Evolutionary conservation across 2,888 invertebrate species (phyloP), one percentile per base, ranked within the genome.

Genomic region (Petrophora chlorosata): DNA sequence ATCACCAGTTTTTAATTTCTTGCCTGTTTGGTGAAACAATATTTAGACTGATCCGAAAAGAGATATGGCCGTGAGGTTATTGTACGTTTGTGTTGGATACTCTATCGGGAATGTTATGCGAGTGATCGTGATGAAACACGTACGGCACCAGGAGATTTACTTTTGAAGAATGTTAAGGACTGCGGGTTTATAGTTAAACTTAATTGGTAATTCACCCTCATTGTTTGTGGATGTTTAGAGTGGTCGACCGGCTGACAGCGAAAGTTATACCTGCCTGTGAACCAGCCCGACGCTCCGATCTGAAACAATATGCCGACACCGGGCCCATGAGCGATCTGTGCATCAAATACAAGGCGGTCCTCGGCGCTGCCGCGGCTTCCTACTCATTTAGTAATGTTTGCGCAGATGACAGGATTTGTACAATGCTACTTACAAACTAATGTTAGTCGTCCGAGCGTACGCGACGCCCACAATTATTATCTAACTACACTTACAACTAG

Each of bases 211-310:
- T 94, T 94, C 94, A 98, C 98, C 94, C 97, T 94, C 90, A 97
- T 91, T 76, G 97, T 96, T 92, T 94, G 94, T 83, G 97, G 95
- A 92, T 94, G 94, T 91, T 95, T 95, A 85, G 96, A 95, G 93
- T 97, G 96, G 93, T 98, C 97, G 88, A 98, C 98, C 76, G 98
- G 98, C 92, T 98, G 97, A 93, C 98, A 98, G 86, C 95, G 95
- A 91, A 95, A 94, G 92, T 95, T 97, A 94, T 98, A 98, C 86
- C 96, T 96, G 85, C 96, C 96, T 85, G 96, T 95, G 91, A 97
- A 94, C 98, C 98, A 98, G 86, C 98, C 98, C 82, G 95, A 94
- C 92, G 94, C 92, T 86, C 94, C 94, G 91, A 97, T 95, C 97
- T 97, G 95, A 91, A 94, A 94, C 90, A 91, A 90, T 80, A 87